phyloP scores from a whole-genome alignment of 1,140 invertebrate genomes.

The Pseudomyrmex gracilis region DNA sequence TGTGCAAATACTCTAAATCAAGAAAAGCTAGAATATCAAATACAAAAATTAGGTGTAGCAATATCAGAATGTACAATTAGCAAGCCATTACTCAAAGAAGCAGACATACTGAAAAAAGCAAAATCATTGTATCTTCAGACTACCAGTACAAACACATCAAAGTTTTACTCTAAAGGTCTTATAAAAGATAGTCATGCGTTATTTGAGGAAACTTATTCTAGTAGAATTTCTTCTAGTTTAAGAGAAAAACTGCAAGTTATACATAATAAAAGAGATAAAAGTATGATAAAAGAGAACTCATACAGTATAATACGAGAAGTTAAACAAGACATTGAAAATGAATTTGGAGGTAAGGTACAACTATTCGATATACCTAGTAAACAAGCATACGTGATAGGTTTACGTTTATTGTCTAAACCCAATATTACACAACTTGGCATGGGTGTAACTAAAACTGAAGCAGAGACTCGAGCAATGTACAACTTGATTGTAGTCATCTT shows the following conservation, averaged over 20 bases:
- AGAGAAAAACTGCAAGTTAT: background rate
- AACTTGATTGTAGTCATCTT: background rate
- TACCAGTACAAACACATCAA: background rate
- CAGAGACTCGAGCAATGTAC: constrained; percentile 4
- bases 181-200: background rate
- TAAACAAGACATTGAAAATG: background rate
- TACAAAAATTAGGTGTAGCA: constrained; percentile 2
- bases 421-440: constrained; percentile 23
- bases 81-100: background rate
- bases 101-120: background rate
- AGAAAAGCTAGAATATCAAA: background rate
- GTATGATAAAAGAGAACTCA: too few species aligned
- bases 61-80: background rate
- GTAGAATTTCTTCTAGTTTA: background rate
- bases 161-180: too few species aligned
- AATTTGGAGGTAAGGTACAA: background rate
- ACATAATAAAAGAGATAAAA: background rate
- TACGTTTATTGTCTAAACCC: background rate
- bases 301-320: background rate
- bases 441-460: background rate
- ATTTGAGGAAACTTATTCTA: background rate
- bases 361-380: background rate
- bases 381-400: background rate
- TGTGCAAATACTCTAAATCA: background rate
- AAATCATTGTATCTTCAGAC: background rate